Evolutionary conservation across 2,888 invertebrate genomes (phyloP).

Genomic region (Lutraria lutraria): DNA sequence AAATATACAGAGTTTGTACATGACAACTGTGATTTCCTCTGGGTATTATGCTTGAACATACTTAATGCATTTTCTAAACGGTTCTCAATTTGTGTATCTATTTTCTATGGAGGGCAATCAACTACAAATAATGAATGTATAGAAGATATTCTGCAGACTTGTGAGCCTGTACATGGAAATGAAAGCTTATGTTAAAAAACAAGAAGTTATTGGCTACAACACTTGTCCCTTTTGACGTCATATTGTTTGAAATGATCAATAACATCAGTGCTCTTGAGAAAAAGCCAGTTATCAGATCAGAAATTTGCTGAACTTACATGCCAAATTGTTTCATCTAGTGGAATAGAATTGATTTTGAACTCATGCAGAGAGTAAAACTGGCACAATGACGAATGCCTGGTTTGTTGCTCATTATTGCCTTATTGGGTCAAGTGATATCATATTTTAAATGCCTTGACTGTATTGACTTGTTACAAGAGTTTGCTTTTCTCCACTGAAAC

Average conservation of each 20-base stretch:
- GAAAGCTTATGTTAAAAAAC: conserved; percentile 16
- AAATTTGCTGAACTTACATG: conserved; percentile 25
- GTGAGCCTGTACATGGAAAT: neutral
- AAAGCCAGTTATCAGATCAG: conserved; percentile 18
- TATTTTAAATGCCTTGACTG: conserved; percentile 11
- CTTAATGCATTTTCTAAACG: conserved; percentile 14
- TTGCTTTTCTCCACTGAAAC: too few species aligned
- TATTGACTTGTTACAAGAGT: neutral
- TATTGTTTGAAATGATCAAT: conserved; percentile 7
- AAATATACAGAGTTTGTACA: neutral
- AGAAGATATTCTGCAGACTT: neutral
- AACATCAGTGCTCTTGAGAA: conserved; percentile 14
- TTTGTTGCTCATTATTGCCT: conserved; percentile 12
- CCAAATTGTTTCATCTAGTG: neutral
- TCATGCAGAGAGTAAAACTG: conserved; percentile 17
- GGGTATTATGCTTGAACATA: neutral
- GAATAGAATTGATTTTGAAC: conserved; percentile 3
- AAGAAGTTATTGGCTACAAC: conserved; percentile 5
- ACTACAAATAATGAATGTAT: neutral
- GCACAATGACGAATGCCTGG: conserved; percentile 1
- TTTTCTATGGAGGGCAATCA: conserved; percentile 21
- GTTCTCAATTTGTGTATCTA: conserved; percentile 20
- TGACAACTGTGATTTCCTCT: conserved; percentile 1
- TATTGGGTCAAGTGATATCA: neutral
- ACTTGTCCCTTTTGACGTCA: conserved; percentile 22